Conservation (phyloP, 2,113 vertebrate genomes). For the Vanacampus margaritifer region DNA sequence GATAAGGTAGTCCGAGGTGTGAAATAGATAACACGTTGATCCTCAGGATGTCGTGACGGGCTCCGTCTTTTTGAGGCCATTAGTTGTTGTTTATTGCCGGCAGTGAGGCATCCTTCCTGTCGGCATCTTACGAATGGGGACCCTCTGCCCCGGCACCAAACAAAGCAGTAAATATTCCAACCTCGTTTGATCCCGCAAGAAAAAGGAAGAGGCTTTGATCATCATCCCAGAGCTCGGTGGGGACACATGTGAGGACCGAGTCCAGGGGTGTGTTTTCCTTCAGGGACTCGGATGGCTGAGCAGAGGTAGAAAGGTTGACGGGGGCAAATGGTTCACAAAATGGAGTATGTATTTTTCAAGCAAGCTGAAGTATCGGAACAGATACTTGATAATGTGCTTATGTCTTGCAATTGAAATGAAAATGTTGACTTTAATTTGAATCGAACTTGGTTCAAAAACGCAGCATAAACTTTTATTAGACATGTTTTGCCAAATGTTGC, state of each 20-base stretch:
- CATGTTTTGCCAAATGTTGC: not conserved
- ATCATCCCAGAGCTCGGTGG: conserved; percentile 41
- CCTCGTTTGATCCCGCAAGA: conserved; percentile 63
- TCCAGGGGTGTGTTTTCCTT: conserved; percentile 54
- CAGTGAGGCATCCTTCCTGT: conserved; percentile 24
- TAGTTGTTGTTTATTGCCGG: conserved; percentile 11
- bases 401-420: too few relatives aligned
- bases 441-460: too few relatives aligned
- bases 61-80: not conserved
- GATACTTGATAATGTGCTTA: too few relatives aligned
- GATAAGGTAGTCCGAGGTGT: conserved; percentile 1
- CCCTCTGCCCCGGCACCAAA: conserved; percentile 51
- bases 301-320: not conserved
- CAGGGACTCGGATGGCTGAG: conserved; percentile 5
- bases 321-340: not conserved
- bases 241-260: conserved; percentile 23
- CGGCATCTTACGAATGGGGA: conserved; percentile 6
- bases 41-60: not conserved
- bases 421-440: too few relatives aligned
- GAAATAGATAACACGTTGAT: conserved; percentile 1
- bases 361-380: too few relatives aligned
- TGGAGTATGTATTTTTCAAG: too few relatives aligned
- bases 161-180: conserved; percentile 66
- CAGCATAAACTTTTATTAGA: too few relatives aligned
- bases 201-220: conserved; percentile 68